These are phyloP conservation scores for Orchesella cincta DNA, from an alignment of 1,140 invertebrate species.

Conservation along the genomic window DNA sequence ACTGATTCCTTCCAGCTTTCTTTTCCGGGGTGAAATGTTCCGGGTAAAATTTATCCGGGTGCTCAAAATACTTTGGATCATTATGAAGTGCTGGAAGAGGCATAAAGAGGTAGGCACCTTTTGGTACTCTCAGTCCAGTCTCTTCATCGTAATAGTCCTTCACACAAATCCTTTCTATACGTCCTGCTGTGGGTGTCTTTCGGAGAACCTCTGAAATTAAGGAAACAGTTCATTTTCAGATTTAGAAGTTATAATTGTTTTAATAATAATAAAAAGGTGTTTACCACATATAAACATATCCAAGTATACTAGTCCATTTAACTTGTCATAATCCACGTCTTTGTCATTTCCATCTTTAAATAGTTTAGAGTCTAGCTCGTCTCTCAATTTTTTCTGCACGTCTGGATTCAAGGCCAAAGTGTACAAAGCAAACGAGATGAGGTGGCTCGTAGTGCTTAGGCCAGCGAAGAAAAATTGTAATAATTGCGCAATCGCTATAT, in stretches of 20 bases:
- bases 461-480: constrained; percentile 10
- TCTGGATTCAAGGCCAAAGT: constrained; percentile 34
- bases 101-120: constrained; percentile 54
- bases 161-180: neutral
- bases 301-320: neutral
- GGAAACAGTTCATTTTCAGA: too few species aligned
- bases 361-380: neutral
- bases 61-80: constrained; percentile 58
- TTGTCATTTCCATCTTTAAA: neutral
- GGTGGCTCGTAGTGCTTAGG: constrained; percentile 2
- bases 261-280: too few species aligned
- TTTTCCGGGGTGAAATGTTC: constrained; percentile 61
- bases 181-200: neutral
- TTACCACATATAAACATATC: constrained; percentile 4
- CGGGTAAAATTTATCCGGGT: constrained; percentile 60
- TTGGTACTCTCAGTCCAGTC: constrained; percentile 55
- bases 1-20: constrained; percentile 53
- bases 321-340: neutral
- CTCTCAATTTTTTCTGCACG: constrained; percentile 22
- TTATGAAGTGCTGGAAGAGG: constrained; percentile 57
- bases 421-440: constrained; percentile 20
- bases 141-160: neutral
- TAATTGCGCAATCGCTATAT: neutral
- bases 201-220: constrained; percentile 11
- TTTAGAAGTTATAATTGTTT: too few species aligned